phyloP scores from a whole-genome alignment of 2,113 vertebrate genomes.

The Scomber colias region DNA sequence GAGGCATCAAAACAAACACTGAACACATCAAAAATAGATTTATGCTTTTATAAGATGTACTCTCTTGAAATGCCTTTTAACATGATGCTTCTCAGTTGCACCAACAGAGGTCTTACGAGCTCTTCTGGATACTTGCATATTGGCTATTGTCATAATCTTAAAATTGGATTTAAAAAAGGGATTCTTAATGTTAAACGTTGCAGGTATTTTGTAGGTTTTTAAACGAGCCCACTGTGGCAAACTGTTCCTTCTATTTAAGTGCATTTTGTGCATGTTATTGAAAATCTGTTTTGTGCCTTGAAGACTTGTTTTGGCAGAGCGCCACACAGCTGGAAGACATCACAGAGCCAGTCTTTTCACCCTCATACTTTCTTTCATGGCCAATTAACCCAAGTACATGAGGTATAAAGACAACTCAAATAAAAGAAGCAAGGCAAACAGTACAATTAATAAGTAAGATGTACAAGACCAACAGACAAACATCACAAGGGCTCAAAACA shows the following conservation, averaged over 20 bases:
- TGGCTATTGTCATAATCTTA: neutral
- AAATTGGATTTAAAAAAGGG: neutral
- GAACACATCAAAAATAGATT: no score
- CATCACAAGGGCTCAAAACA: no score
- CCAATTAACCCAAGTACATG: neutral
- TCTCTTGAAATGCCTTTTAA: neutral
- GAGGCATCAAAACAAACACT: no score
- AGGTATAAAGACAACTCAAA: no score
- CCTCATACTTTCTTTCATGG: conserved; percentile 21
- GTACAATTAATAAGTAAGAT: no score
- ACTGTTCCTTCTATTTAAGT: neutral
- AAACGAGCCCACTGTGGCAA: neutral
- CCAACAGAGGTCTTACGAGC: conserved; percentile 54
- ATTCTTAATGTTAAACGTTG: neutral
- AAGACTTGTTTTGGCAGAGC: conserved; percentile 26
- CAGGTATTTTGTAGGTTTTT: conserved; percentile 6
- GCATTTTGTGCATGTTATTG: conserved; percentile 4
- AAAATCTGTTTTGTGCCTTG: conserved; percentile 4
- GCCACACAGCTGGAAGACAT: conserved; percentile 41
- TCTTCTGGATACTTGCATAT: conserved; percentile 6
- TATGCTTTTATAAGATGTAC: no score
- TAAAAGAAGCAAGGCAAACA: no score
- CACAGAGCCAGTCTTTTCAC: neutral
- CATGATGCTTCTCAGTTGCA: neutral
- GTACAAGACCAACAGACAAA: no score